These are phyloP conservation scores for Lichenostomus cassidix DNA, from an alignment of 2,113 vertebrate genomes.

Conservation along the genomic window DNA sequence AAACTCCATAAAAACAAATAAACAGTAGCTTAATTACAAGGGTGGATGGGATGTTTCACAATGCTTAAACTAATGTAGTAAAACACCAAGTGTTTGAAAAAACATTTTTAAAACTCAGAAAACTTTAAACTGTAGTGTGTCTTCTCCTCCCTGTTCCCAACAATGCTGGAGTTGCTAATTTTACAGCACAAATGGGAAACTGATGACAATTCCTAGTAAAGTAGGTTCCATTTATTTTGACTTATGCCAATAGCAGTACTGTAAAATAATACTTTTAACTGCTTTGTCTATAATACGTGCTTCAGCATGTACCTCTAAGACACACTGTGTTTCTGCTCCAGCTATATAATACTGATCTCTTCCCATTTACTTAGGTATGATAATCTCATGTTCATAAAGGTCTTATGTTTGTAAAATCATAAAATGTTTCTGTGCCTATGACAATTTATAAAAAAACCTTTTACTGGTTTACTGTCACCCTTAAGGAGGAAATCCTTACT, in stretches of 20 bases:
- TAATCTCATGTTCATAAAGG: neutral
- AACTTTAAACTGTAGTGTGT: slow-evolving; percentile 45
- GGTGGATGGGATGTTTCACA: slow-evolving; percentile 57
- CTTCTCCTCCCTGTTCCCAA: slow-evolving; percentile 51
- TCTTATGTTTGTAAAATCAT: neutral
- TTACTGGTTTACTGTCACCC: neutral
- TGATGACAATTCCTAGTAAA: slow-evolving; percentile 29
- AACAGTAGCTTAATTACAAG: slow-evolving; percentile 69
- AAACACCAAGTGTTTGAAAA: slow-evolving; percentile 63
- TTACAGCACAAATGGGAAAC: slow-evolving; percentile 57
- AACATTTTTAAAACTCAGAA: slow-evolving; percentile 53
- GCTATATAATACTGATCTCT: neutral
- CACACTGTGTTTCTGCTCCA: neutral
- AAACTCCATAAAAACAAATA: slow-evolving; percentile 65
- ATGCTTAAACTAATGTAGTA: slow-evolving; percentile 51
- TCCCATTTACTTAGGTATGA: neutral
- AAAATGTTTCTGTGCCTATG: neutral
- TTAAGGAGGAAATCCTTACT: neutral
- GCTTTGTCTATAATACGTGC: neutral
- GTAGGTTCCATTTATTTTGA: slow-evolving; percentile 20
- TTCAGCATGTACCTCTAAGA: neutral
- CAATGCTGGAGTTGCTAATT: slow-evolving; percentile 55
- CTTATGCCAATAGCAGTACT: neutral
- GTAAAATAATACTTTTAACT: neutral
- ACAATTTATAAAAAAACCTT: neutral